Percentiles rank a stretch among this genome's conserved stretches.
Evolutionary conservation across 2,797 vertebrate genomes (phyloP).

Genomic region (Lemur catta): DNA sequence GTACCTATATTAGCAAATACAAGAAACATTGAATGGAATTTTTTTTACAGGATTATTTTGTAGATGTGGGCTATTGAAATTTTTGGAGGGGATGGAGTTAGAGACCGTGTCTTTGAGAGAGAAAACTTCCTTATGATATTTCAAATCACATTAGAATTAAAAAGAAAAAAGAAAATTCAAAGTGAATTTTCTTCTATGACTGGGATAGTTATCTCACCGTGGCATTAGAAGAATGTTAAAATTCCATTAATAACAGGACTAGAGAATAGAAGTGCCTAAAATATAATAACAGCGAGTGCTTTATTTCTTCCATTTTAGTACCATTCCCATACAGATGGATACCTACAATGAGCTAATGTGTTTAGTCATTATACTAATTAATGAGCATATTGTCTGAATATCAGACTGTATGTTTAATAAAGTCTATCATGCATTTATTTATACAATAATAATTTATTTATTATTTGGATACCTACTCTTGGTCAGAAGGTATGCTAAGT

Average conservation of each 20-base stretch:
- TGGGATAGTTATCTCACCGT: neutral
- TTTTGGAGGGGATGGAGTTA: neutral
- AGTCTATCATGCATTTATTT: neutral
- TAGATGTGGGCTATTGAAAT: neutral
- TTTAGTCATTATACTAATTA: neutral
- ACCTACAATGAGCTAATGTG: neutral
- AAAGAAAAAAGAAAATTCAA: neutral
- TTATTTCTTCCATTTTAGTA: neutral
- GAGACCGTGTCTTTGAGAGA: neutral
- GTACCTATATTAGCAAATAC: neutral
- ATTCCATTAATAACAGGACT: neutral
- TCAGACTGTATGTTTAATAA: neutral
- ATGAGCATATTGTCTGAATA: neutral
- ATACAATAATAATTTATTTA: neutral
- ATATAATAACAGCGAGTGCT: too few relatives aligned
- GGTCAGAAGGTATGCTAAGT: neutral
- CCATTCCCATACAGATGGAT: neutral
- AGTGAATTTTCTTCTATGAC: neutral
- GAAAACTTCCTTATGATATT: neutral
- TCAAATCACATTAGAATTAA: neutral
- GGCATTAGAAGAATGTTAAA: neutral
- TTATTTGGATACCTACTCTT: neutral
- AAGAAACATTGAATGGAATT: neutral
- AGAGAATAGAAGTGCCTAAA: neutral
- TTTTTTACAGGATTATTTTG: neutral